Percentiles rank a stretch among this genome's conserved stretches.
Evolutionary conservation across 1,140 invertebrate genomes (phyloP).

Genomic region (Drosophila leontia): DNA sequence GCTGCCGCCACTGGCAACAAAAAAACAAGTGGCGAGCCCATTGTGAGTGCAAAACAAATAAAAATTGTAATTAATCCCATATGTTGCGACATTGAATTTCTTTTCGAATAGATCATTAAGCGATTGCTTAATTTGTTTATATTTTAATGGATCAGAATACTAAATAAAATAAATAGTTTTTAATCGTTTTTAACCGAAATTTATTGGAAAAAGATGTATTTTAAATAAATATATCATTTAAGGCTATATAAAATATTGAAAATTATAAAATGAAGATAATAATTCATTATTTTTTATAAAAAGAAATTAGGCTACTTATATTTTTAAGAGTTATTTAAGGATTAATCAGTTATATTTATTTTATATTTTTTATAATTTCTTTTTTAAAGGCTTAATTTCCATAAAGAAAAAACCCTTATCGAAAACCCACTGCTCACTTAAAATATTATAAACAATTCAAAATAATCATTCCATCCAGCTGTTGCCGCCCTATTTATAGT

Average conservation of each 20-base stretch:
- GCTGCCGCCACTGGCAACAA: constrained; percentile 24
- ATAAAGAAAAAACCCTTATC: background rate
- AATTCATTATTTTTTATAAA: no score
- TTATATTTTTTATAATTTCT: no score
- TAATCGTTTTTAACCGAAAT: background rate
- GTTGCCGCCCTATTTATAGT: constrained; percentile 39
- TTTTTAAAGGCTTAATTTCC: no score
- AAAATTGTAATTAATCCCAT: constrained; percentile 59
- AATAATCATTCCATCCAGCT: constrained; percentile 7
- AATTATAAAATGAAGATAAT: background rate
- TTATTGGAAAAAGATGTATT: no score
- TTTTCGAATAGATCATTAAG: constrained; percentile 5
- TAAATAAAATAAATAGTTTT: background rate
- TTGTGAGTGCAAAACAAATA: constrained; percentile 51
- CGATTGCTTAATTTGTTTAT: background rate
- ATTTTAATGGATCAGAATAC: background rate
- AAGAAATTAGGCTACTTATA: no score
- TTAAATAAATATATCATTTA: background rate
- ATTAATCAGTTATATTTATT: no score
- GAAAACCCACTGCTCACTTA: background rate
- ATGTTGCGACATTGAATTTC: constrained; percentile 36
- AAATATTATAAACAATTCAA: constrained; percentile 6
- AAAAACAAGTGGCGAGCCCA: constrained; percentile 28
- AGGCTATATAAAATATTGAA: background rate
- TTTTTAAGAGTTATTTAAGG: no score